Percentiles rank a stretch among this genome's conserved stretches.
phyloP scores from a whole-genome alignment of 2,888 invertebrate species.

The Girardia tigrina region DNA sequence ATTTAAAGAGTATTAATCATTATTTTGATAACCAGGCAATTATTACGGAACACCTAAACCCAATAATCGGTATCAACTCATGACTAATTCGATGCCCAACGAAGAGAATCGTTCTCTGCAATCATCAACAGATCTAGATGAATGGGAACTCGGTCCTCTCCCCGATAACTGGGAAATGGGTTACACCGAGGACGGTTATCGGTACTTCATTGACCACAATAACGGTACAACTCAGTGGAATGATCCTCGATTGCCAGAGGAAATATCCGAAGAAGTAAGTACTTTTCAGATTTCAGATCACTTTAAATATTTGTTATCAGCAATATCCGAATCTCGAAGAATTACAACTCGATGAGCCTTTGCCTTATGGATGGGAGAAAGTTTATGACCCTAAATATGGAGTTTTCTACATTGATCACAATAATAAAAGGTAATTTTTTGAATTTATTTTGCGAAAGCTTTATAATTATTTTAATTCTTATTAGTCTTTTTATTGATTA shows the following conservation, averaged over 20 bases:
- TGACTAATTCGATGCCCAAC: slow-evolving; percentile 35
- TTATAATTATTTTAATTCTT: too few relatives aligned
- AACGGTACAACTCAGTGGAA: slow-evolving; percentile 46
- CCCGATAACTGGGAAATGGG: slow-evolving; percentile 95
- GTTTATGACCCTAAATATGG: slow-evolving; percentile 93
- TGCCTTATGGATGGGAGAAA: slow-evolving; percentile 95
- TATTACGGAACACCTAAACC: slow-evolving; percentile 58
- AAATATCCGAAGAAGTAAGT: not conserved
- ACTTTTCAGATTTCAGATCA: too few relatives aligned
- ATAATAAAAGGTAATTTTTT: slow-evolving; percentile 15
- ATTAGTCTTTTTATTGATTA: too few relatives aligned
- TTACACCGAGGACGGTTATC: slow-evolving; percentile 84
- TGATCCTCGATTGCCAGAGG: slow-evolving; percentile 25
- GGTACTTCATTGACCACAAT: slow-evolving; percentile 72
- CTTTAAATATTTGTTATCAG: too few relatives aligned
- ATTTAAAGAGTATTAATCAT: too few relatives aligned
- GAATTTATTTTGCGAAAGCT: too few relatives aligned
- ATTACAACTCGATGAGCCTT: slow-evolving; percentile 38
- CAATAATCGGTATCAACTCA: not conserved
- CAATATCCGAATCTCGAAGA: not conserved
- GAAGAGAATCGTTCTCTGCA: not conserved
- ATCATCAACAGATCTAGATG: not conserved
- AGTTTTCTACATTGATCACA: slow-evolving; percentile 76
- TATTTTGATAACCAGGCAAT: too few relatives aligned
- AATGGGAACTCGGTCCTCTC: slow-evolving; percentile 63